A percentile compares a stretch with the other conserved stretches of the same genome.
These are phyloP conservation scores for Eupleurogrammus muticus DNA, from an alignment of 2,797 vertebrate species.

Conservation along the genomic window DNA sequence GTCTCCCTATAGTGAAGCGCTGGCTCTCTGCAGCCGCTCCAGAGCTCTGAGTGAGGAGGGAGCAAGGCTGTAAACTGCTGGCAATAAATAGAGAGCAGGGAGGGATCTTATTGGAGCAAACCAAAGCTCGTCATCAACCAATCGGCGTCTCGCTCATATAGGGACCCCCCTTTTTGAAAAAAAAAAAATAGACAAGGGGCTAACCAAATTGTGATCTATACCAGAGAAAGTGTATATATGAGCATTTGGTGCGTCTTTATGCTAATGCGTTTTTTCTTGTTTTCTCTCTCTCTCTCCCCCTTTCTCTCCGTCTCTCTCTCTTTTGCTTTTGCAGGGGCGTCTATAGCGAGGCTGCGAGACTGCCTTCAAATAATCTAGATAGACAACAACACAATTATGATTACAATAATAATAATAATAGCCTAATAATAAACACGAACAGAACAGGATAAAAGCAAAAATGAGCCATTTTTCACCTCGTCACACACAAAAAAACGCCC, in stretches of 20 bases:
- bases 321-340: constrained; percentile 1
- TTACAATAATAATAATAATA: not conserved
- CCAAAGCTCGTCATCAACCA: constrained; percentile 96
- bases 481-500: not conserved
- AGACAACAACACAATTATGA: constrained; percentile 5
- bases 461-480: constrained; percentile 7
- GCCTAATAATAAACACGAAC: constrained; percentile 21
- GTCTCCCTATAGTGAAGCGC: constrained; percentile 70
- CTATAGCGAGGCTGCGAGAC: constrained; percentile 1
- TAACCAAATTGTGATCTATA: constrained; percentile 82
- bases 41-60: constrained; percentile 96
- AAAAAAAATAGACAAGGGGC: constrained; percentile 60
- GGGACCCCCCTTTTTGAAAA: constrained; percentile 87
- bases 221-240: constrained; percentile 68
- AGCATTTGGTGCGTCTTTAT: constrained; percentile 33
- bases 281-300: not conserved
- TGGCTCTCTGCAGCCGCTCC: constrained; percentile 86
- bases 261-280: constrained; percentile 11
- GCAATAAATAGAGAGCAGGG: constrained; percentile 97
- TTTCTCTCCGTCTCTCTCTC: not conserved
- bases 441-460: not conserved
- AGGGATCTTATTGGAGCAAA: constrained; percentile 91
- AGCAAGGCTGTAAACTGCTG: constrained; percentile 93
- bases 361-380: constrained; percentile 1
- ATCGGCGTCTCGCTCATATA: constrained; percentile 90